A percentile compares a stretch with the other conserved stretches of the same genome.
Conservation (phyloP, 2,888 invertebrate genomes). For the Drosophila incognita region DNA sequence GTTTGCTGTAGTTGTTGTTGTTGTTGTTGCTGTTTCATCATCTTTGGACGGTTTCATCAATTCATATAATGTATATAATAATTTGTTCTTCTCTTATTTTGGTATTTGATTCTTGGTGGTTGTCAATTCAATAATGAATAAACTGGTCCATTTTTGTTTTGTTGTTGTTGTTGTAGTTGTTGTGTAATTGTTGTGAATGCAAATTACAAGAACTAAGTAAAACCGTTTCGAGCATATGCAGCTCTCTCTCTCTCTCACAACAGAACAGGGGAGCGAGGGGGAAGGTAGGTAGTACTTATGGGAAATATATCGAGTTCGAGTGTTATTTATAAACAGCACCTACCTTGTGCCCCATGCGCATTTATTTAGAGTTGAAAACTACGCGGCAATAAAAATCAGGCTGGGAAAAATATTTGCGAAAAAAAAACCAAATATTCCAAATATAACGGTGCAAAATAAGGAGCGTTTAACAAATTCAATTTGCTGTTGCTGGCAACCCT, state of each 20-base stretch:
- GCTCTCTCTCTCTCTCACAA: slow-evolving; percentile 5
- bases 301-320: slow-evolving; percentile 33
- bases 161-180: slow-evolving; percentile 24
- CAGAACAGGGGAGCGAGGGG: slow-evolving; percentile 9
- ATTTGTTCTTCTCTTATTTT: slow-evolving; percentile 15
- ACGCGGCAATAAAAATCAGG: slow-evolving; percentile 57
- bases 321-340: slow-evolving; percentile 68
- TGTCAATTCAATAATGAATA: slow-evolving; percentile 77
- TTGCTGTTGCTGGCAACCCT: slow-evolving; percentile 69
- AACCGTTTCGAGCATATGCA: slow-evolving; percentile 41
- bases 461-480: slow-evolving; percentile 57
- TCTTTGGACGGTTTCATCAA: slow-evolving; percentile 77
- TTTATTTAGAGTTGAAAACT: slow-evolving; percentile 72
- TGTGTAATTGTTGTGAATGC: slow-evolving; percentile 42
- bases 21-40: slow-evolving; percentile 51
- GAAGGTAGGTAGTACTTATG: slow-evolving; percentile 4
- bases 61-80: slow-evolving; percentile 67
- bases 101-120: slow-evolving; percentile 67
- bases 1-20: slow-evolving; percentile 22
- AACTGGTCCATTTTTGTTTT: slow-evolving; percentile 69
- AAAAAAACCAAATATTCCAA: slow-evolving; percentile 32
- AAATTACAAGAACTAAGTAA: slow-evolving; percentile 55
- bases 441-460: slow-evolving; percentile 33
- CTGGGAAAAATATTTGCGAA: slow-evolving; percentile 37
- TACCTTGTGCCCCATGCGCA: slow-evolving; percentile 78